These are phyloP conservation scores for Gonioctena quinquepunctata DNA, from an alignment of 1,140 invertebrate species.

Conservation along the genomic window DNA sequence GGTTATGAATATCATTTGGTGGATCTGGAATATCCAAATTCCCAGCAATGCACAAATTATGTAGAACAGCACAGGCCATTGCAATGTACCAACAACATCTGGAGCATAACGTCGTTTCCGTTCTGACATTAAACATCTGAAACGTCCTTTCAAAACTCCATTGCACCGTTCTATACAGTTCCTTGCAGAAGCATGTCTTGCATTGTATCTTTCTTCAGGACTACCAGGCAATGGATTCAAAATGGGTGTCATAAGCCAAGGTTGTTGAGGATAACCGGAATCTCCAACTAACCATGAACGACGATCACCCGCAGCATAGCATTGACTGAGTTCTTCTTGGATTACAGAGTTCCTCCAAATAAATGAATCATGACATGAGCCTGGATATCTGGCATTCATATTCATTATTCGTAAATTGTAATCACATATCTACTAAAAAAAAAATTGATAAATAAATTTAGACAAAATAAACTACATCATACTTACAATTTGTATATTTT, in stretches of 20 bases:
- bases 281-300: conserved; percentile 2
- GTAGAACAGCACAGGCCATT: conserved; percentile 4
- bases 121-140: background rate
- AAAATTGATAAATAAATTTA: background rate
- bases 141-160: conserved; percentile 7
- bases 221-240: background rate
- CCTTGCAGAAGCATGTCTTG: background rate
- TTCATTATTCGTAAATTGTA: background rate
- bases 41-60: conserved; percentile 9
- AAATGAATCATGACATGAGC: conserved; percentile 43
- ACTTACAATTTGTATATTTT: background rate
- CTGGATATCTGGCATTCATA: conserved; percentile 42
- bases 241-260: background rate
- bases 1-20: too few relatives aligned
- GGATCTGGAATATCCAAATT: too few relatives aligned
- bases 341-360: conserved; percentile 31
- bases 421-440: background rate
- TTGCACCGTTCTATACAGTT: conserved; percentile 7
- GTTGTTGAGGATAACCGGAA: conserved; percentile 7
- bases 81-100: background rate
- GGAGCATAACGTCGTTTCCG: conserved; percentile 3
- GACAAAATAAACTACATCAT: background rate
- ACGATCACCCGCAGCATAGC: background rate
- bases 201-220: background rate
- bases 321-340: conserved; percentile 7